Evolutionary conservation across 2,888 invertebrate species (phyloP).

Genomic region (Asteroscopus sphinx): DNA sequence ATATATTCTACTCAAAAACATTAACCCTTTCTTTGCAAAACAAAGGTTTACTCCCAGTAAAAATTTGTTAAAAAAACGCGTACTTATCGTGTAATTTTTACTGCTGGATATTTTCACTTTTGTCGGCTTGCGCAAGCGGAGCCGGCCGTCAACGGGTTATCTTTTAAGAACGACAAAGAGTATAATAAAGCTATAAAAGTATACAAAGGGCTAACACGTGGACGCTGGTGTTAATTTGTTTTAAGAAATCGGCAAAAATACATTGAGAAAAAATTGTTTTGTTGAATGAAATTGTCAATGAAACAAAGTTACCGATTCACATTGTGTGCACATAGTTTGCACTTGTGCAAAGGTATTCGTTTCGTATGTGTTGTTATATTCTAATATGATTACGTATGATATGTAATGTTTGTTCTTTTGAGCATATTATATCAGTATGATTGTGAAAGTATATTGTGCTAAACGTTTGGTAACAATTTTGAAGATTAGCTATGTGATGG

Average conservation of each 20-base stretch:
- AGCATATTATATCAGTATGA: neutral
- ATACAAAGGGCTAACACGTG: slow-evolving; percentile 84
- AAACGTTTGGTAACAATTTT: slow-evolving; percentile 1
- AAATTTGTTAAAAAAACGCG: slow-evolving; percentile 55
- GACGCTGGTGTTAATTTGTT: slow-evolving; percentile 82
- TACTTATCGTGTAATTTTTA: slow-evolving; percentile 75
- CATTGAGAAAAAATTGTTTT: slow-evolving; percentile 46
- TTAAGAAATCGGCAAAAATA: slow-evolving; percentile 70
- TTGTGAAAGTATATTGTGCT: slow-evolving; percentile 2
- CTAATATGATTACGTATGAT: neutral
- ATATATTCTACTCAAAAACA: slow-evolving; percentile 19
- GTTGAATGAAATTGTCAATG: slow-evolving; percentile 58
- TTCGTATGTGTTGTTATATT: neutral
- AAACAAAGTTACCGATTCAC: slow-evolving; percentile 48
- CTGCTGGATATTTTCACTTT: slow-evolving; percentile 84
- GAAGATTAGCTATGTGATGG: neutral
- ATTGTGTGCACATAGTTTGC: slow-evolving; percentile 14
- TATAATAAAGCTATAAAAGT: slow-evolving; percentile 78
- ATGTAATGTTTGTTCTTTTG: neutral
- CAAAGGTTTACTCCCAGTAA: slow-evolving; percentile 58
- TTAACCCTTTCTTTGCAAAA: slow-evolving; percentile 62
- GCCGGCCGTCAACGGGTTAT: slow-evolving; percentile 55
- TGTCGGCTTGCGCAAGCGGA: slow-evolving; percentile 82
- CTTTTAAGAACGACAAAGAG: slow-evolving; percentile 63
- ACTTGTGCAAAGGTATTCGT: slow-evolving; percentile 9